These are phyloP conservation scores for Nasonia longicornis DNA, from an alignment of 1,140 invertebrate species.

Conservation along the genomic window DNA sequence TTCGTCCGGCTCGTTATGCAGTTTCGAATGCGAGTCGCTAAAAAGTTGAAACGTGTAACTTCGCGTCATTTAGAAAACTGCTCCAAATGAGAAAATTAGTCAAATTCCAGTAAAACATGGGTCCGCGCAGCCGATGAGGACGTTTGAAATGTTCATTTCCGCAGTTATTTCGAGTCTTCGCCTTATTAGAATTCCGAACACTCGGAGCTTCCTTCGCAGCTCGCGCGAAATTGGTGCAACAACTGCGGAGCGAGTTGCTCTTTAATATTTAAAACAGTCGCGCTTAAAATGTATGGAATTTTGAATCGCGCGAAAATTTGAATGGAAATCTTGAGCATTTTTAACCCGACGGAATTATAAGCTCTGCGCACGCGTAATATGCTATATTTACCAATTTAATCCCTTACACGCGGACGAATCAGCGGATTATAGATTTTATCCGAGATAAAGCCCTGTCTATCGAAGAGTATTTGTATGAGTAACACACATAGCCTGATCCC, in stretches of 20 bases:
- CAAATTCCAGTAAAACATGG: conserved; percentile 27
- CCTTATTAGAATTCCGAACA: background rate
- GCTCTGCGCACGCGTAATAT: no score
- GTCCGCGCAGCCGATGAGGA: background rate
- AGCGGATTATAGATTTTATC: no score
- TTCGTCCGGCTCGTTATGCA: no score
- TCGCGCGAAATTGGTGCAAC: background rate
- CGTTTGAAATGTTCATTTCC: conserved; percentile 19
- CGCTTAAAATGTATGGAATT: no score
- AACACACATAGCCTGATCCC: background rate
- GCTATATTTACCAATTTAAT: no score
- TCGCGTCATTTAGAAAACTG: background rate
- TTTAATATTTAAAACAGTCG: no score
- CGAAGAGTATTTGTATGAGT: no score
- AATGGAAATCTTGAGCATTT: no score
- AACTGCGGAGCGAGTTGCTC: background rate
- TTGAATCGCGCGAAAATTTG: no score
- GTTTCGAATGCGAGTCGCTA: background rate
- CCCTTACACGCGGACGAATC: no score
- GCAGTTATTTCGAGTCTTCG: background rate
- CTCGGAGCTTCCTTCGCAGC: background rate
- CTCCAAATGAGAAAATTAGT: conserved; percentile 31
- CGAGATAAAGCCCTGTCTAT: no score
- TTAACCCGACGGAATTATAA: no score
- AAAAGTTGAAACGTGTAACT: background rate